Evolutionary conservation across 2,888 invertebrate species (phyloP), one percentile per base, ranked within the genome.

Genomic region (Kuschelorhynchus macadamiae): DNA sequence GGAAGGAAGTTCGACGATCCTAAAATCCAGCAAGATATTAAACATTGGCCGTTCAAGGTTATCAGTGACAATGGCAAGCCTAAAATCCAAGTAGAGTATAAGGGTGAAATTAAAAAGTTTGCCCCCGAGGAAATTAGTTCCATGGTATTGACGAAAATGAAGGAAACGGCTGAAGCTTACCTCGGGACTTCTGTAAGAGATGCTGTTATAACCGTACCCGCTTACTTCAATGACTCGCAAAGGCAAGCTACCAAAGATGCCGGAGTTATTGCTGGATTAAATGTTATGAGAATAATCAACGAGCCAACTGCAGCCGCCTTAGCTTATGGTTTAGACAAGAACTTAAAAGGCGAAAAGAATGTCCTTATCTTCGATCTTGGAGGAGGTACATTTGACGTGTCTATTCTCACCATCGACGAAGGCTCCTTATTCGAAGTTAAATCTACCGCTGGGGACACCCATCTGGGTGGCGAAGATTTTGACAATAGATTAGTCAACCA

Each of bases 401-500:
- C 93, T 47, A 89, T 94, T 70, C 84, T 94, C 44, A 91, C 92
- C 50, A 93, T 94, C 79, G 93, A 92, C 79, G 93, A 94, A 82
- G 92, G 81, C 93, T 94, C 84, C 92, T 92, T 94, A 81, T 94
- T 94, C 83, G 94, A 94, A 1, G 94, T 93, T 2, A 91, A 89
- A 80, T 86, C 94, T 0, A 94, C 93, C 0, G 92, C 93, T 32
- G 93, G 93, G 20, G 94, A 95, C 79, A 94, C 94, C 8, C 94
- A 93, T 80, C 86, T 93, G 63, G 93, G 93, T 18, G 92, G 92
- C 8, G 92, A 92, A 81, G 90, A 92, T 82, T 86, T 86, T 71
- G 86, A 86, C 73, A 88, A 87, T 74, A 83, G 88, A n/a, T 77
- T 89, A 75, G 88, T 89, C 2, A 85, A 79, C 61, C 86, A 88